These are phyloP conservation scores for Tauraco hartlaubi DNA, from an alignment of 2,797 vertebrate genomes.

Conservation along the genomic window DNA sequence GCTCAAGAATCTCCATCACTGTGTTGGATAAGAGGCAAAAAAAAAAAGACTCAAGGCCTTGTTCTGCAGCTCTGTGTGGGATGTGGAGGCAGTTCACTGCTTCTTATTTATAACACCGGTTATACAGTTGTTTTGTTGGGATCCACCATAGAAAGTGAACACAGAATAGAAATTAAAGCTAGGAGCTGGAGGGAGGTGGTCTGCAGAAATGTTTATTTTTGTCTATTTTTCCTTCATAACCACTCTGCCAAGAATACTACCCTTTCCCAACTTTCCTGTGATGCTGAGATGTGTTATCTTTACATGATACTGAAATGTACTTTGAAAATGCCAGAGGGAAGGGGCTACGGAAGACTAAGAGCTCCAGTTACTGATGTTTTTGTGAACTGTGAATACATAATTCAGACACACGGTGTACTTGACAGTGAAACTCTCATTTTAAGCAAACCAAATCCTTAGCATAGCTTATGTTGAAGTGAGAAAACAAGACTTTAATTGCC, in stretches of 20 bases:
- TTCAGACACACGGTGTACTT: neutral
- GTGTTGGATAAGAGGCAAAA: neutral
- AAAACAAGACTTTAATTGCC: neutral
- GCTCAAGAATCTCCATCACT: neutral
- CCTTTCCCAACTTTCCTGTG: neutral
- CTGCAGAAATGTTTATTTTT: neutral
- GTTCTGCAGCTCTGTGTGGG: neutral
- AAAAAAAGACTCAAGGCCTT: neutral
- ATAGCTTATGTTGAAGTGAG: neutral
- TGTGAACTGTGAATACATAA: neutral
- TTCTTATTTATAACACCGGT: neutral
- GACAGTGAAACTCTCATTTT: neutral
- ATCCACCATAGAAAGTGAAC: neutral
- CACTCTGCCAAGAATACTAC: neutral
- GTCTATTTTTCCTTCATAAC: neutral
- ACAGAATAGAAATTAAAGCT: neutral
- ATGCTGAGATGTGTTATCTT: neutral
- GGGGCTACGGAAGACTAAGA: neutral
- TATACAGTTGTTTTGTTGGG: neutral
- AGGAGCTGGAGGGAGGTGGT: neutral
- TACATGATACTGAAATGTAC: neutral
- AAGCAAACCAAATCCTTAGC: neutral
- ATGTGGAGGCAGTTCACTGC: neutral
- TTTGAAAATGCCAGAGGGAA: constrained; percentile 1
- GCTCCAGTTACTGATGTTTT: neutral